These are phyloP conservation scores for Stomatorhinus walkeri DNA, from an alignment of 2,797 vertebrate species.

Conservation along the genomic window DNA sequence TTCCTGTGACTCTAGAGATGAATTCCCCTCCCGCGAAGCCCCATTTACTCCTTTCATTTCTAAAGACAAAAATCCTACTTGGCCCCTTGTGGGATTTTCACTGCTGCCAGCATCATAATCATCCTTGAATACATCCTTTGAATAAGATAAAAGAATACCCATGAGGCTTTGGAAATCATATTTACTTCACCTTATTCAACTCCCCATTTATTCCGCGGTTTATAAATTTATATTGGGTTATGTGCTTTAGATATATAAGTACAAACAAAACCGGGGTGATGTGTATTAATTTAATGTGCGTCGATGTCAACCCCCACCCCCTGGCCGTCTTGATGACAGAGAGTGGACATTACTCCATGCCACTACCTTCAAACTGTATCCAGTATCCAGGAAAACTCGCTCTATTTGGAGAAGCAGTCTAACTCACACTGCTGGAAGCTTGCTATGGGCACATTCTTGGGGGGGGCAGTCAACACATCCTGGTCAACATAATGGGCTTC, in stretches of 20 bases:
- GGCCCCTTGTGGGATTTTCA: not conserved
- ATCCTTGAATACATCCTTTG: constrained; percentile 18
- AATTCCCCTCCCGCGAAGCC: not conserved
- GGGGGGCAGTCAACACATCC: not conserved
- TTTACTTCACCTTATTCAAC: constrained; percentile 19
- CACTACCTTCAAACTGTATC: not conserved
- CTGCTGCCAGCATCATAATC: constrained; percentile 13
- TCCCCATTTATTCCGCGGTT: not conserved
- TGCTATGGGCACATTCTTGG: not conserved
- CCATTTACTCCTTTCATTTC: constrained; percentile 13
- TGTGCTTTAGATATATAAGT: not conserved
- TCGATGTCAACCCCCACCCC: not conserved
- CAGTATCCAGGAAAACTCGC: not conserved
- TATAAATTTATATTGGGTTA: constrained; percentile 13
- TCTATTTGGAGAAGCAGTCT: not conserved
- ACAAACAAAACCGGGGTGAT: not conserved
- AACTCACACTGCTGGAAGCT: not conserved
- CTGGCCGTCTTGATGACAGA: not conserved
- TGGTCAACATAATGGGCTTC: not conserved
- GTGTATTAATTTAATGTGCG: not conserved
- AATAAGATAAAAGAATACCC: constrained; percentile 19
- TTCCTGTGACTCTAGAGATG: constrained; percentile 10
- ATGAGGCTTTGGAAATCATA: constrained; percentile 4
- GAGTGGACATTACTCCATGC: not conserved
- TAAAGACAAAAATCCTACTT: constrained; percentile 12